phyloP scores from a whole-genome alignment of 2,888 invertebrate species.

The Cephus nigrinus region DNA sequence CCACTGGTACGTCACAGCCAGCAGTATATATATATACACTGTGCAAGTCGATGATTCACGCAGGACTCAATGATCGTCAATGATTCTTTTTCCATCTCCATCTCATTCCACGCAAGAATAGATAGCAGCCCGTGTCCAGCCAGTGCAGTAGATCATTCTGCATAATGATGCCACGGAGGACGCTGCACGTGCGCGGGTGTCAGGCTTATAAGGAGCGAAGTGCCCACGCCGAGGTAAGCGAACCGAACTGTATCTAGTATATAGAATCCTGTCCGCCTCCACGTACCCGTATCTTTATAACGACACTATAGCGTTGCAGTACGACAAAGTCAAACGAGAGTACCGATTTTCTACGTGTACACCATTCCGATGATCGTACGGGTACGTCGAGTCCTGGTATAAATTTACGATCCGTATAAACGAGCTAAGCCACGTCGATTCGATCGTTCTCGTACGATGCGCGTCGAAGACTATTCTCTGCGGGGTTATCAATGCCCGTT shows the following conservation, averaged over 20 bases:
- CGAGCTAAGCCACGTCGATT: neutral
- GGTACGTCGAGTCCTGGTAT: neutral
- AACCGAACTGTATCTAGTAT: constrained; percentile 25
- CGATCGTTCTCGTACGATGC: neutral
- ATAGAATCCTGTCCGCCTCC: constrained; percentile 53
- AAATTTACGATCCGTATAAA: neutral
- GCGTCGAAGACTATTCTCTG: neutral
- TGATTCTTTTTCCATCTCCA: neutral
- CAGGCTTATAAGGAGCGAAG: constrained; percentile 48
- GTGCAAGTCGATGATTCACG: neutral
- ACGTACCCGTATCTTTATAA: constrained; percentile 19
- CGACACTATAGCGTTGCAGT: neutral
- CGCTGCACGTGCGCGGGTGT: constrained; percentile 36
- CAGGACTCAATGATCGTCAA: neutral
- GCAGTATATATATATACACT: neutral
- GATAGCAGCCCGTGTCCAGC: neutral
- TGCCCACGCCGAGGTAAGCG: constrained; percentile 35
- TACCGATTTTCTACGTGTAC: neutral
- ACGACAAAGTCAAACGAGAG: neutral
- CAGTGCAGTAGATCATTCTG: neutral
- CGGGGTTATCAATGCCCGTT: neutral
- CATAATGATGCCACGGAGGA: neutral
- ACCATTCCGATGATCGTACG: neutral
- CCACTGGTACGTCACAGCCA: too few species aligned
- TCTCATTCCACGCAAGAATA: neutral